Evolutionary conservation across 1,140 invertebrate species (phyloP).

Genomic region (Ptiloglossa arizonensis): DNA sequence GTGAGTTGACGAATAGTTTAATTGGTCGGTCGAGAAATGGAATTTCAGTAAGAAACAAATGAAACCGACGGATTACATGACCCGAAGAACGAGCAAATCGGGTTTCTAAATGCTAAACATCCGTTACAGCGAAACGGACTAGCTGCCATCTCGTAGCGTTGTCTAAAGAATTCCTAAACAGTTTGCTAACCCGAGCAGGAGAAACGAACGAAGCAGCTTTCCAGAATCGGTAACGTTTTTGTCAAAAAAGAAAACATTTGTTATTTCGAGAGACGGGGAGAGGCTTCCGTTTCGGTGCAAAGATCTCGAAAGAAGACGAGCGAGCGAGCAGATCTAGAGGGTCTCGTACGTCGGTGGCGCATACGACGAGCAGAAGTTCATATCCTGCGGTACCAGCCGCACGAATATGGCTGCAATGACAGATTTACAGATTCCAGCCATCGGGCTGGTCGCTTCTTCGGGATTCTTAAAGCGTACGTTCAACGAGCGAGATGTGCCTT

Average conservation of each 20-base stretch:
- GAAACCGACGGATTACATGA: too few relatives aligned
- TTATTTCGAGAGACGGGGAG: slow-evolving; percentile 40
- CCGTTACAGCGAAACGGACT: background rate
- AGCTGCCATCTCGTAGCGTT: background rate
- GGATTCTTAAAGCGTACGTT: slow-evolving; percentile 69
- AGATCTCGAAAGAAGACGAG: slow-evolving; percentile 42
- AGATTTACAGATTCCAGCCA: slow-evolving; percentile 81
- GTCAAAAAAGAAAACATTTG: slow-evolving; percentile 19
- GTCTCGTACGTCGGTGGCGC: slow-evolving; percentile 30
- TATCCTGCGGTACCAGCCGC: slow-evolving; percentile 65
- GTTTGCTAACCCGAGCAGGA: background rate
- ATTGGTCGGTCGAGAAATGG: too few relatives aligned
- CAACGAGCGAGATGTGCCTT: slow-evolving; percentile 57
- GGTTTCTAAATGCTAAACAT: too few relatives aligned
- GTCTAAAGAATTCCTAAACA: background rate
- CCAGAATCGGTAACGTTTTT: background rate
- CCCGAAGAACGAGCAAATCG: too few relatives aligned
- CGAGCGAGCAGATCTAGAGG: slow-evolving; percentile 32
- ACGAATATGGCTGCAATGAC: slow-evolving; percentile 77
- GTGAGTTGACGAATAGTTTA: too few relatives aligned
- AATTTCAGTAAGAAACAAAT: too few relatives aligned
- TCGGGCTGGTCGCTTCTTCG: slow-evolving; percentile 67
- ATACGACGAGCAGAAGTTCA: slow-evolving; percentile 67
- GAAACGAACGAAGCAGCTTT: background rate
- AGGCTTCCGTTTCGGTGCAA: slow-evolving; percentile 42